Conservation (phyloP, 2,797 vertebrate genomes). For the Falco columbarius region DNA sequence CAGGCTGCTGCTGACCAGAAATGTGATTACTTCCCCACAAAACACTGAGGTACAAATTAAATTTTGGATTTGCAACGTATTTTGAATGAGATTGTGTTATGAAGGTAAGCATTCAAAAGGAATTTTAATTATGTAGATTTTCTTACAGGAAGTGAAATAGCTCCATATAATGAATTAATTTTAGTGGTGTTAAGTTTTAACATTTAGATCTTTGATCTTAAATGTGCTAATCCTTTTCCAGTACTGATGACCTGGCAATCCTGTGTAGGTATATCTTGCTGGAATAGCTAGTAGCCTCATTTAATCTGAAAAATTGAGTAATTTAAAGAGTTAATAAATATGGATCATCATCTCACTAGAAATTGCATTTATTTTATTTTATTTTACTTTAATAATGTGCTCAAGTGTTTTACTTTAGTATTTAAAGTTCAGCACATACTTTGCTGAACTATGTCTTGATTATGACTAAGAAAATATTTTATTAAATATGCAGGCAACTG, state of each 20-base stretch:
- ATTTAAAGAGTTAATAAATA: conserved; percentile 37
- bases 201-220: conserved; percentile 2
- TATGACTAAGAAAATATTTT: neutral
- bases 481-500: conserved; percentile 11
- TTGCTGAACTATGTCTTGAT: conserved; percentile 35
- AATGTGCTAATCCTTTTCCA: neutral
- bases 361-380: neutral
- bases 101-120: conserved; percentile 46
- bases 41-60: conserved; percentile 34
- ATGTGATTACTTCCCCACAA: conserved; percentile 15
- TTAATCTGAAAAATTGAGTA: neutral
- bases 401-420: conserved; percentile 29
- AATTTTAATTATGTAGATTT: conserved; percentile 59
- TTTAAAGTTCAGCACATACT: conserved; percentile 33
- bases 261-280: neutral
- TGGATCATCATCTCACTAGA: neutral
- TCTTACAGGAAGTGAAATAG: conserved; percentile 50
- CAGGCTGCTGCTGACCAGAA: conserved; percentile 18
- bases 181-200: conserved; percentile 4
- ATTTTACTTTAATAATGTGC: conserved; percentile 21
- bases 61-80: conserved; percentile 21
- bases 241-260: neutral
- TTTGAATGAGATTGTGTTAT: conserved; percentile 2
- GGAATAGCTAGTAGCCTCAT: neutral
- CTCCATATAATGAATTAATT: conserved; percentile 27